Conservation (phyloP, 1,140 invertebrate species). For the Zaprionus davidi region DNA sequence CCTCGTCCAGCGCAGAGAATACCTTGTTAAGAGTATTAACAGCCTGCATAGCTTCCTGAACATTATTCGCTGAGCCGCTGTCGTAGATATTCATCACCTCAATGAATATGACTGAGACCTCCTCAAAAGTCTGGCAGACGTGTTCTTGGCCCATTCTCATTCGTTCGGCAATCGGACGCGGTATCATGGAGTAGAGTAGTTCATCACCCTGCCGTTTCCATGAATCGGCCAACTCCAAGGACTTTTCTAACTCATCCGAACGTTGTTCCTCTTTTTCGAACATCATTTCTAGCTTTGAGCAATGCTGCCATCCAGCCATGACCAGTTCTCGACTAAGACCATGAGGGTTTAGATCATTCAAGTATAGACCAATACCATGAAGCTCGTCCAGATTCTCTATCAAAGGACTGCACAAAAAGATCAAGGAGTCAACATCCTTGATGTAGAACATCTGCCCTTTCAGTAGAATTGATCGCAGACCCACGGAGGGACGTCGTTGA, state of each 20-base stretch:
- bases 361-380: conserved; percentile 90
- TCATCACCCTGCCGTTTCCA: conserved; percentile 95
- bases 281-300: conserved; percentile 92
- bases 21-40: conserved; percentile 93
- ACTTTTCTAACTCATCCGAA: conserved; percentile 89
- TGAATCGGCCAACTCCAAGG: conserved; percentile 89
- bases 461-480: conserved; percentile 88
- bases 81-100: conserved; percentile 84
- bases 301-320: conserved; percentile 93
- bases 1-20: conserved; percentile 91
- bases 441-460: conserved; percentile 94
- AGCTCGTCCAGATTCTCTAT: conserved; percentile 94
- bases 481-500: conserved; percentile 88
- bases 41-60: conserved; percentile 91
- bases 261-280: conserved; percentile 92
- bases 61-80: conserved; percentile 73
- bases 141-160: conserved; percentile 88
- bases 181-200: conserved; percentile 97
- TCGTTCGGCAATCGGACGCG: conserved; percentile 88
- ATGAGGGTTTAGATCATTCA: conserved; percentile 94
- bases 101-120: conserved; percentile 86
- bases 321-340: conserved; percentile 94
- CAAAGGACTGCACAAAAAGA: conserved; percentile 94
- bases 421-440: conserved; percentile 90
- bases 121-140: conserved; percentile 88